A percentile compares a stretch with the other conserved stretches of the same genome.
Conservation (phyloP, 2,113 vertebrate genomes). For the Pyrgilauda ruficollis region DNA sequence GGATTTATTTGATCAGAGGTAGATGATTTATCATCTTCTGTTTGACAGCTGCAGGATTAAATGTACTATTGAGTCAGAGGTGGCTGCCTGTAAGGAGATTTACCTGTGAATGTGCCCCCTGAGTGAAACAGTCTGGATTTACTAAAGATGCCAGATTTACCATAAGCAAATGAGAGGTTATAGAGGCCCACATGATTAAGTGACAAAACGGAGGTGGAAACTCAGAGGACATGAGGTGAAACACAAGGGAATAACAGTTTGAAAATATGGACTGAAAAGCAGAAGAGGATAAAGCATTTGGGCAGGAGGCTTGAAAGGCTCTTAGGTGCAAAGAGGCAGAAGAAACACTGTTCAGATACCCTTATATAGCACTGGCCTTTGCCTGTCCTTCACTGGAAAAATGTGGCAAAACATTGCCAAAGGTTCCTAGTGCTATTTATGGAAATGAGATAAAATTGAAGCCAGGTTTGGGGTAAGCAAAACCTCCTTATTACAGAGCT, state of each 20-base stretch:
- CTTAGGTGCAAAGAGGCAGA: background rate
- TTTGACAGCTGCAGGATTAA: conserved; percentile 16
- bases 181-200: conserved; percentile 9
- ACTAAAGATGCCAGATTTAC: conserved; percentile 58
- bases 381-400: conserved; percentile 20
- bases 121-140: conserved; percentile 58
- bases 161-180: conserved; percentile 49
- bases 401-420: conserved; percentile 33
- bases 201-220: conserved; percentile 57
- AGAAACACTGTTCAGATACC: background rate
- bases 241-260: background rate
- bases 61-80: conserved; percentile 9
- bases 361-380: background rate
- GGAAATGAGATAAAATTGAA: conserved; percentile 69
- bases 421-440: conserved; percentile 57
- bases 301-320: background rate
- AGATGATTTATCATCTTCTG: conserved; percentile 20
- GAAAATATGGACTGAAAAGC: conserved; percentile 14
- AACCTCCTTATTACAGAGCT: conserved; percentile 29
- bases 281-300: background rate
- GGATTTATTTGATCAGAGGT: background rate
- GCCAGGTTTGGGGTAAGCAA: conserved; percentile 58
- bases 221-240: conserved; percentile 49
- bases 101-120: conserved; percentile 41
- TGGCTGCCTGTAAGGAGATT: conserved; percentile 40